Base-by-base conservation (phyloP, 2,888 invertebrate genomes). In the Zeuzera pyrina region DNA sequence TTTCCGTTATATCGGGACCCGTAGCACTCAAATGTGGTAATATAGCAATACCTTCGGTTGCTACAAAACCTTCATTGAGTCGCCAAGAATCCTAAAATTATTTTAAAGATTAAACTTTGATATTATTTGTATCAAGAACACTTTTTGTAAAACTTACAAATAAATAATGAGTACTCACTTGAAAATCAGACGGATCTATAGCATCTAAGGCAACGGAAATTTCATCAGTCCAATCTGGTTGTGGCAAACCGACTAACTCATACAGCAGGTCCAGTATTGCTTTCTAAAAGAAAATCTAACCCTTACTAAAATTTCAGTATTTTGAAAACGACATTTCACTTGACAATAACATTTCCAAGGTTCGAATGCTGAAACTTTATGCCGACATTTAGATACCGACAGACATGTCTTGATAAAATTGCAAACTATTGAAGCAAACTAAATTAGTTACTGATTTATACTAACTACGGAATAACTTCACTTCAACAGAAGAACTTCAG, bases 151-250 rank as follows among this genome's bases (percentile, higher is more conserved):
- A 19, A 19, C 8, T 19, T 4, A 31, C n/a, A 25, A 22, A 7
- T 12, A 23, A 12, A 13, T 7, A 15, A 4, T 12, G 15, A 12
- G 15, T 27, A 49, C 56, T 56, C 45, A 83, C 84, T 59, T 89
- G 89, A 50, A 90, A 90, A 63, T 91, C 91, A 13, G 92, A 91
- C 2, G 95, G 94, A 86, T 97, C 95, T 38, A 95, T 90, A 23
- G 94, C 94, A 43, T 91, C 89, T 42, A 97, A 73, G 1, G 97
- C 97, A 22, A 93, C 91, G 26, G 91, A 90, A 49, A 96, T 91
- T 68, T 97, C 95, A 54, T 95, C 95, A 1, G 95, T 95, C 95
- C 95, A 97, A 53, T 91, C 91, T 0, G 96, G 96, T 62, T 94
- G 89, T 25, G 93, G 92, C 43, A 97, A 78, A 36, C 93, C 91